Conservation (phyloP, 2,113 vertebrate species). For the Leptobrachium ailaonicum region DNA sequence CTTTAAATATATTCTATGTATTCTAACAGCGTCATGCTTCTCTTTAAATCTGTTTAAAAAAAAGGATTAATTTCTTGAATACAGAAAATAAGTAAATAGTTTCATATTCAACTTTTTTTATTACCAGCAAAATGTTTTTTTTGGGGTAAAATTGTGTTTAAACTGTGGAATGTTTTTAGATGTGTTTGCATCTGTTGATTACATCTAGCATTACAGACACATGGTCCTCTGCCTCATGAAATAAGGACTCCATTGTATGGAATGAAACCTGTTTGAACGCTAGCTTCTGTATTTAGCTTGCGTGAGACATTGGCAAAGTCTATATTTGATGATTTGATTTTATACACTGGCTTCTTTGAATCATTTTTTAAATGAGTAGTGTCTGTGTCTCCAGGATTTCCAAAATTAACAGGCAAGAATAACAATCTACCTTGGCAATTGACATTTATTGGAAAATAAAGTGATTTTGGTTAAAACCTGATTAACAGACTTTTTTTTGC, state of each 20-base stretch:
- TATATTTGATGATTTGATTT: constrained; percentile 31
- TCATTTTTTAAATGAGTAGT: constrained; percentile 16
- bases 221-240: background rate
- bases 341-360: constrained; percentile 32
- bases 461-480: no score
- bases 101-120: no score
- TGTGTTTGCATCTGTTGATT: background rate
- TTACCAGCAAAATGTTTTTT: background rate
- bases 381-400: constrained; percentile 4
- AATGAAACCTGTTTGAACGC: background rate
- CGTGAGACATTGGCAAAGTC: constrained; percentile 11
- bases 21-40: no score
- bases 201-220: background rate
- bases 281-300: constrained; percentile 40
- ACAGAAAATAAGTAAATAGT: no score
- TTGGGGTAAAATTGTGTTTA: background rate
- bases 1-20: no score
- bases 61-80: no score
- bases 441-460: no score
- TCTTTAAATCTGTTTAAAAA: no score
- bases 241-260: constrained; percentile 31
- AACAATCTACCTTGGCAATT: no score
- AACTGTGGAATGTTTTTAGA: constrained; percentile 5
- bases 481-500: no score
- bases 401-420: no score